Conservation (phyloP, 2,113 vertebrate genomes). For the Prunella himalayana region DNA sequence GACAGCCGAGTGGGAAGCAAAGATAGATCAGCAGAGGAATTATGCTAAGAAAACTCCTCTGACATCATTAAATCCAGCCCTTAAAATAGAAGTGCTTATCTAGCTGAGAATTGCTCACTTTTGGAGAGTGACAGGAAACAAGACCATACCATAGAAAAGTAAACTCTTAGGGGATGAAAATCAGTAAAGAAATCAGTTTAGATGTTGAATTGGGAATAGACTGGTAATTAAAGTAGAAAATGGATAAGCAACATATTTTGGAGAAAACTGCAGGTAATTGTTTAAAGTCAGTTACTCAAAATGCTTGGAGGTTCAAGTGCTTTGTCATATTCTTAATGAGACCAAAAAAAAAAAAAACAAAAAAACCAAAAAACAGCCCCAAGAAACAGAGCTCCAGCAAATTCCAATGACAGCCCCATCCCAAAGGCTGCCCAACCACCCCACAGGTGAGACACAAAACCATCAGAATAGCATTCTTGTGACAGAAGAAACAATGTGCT, state of each 20-base stretch:
- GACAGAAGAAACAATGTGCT: background rate
- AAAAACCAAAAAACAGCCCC: background rate
- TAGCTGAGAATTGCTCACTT: background rate
- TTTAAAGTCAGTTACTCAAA: background rate
- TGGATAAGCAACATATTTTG: background rate
- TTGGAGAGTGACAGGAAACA: background rate
- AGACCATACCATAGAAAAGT: background rate
- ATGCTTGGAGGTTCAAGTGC: background rate
- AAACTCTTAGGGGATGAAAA: background rate
- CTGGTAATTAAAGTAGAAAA: background rate
- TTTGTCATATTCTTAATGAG: background rate
- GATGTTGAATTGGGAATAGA: background rate
- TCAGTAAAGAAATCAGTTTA: background rate
- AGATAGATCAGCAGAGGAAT: slow-evolving; percentile 36
- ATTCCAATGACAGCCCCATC: background rate
- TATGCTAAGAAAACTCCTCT: slow-evolving; percentile 31
- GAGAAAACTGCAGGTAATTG: background rate
- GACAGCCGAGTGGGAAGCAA: slow-evolving; percentile 27
- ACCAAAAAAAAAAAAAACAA: background rate
- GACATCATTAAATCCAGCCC: background rate
- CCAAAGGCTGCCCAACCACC: background rate
- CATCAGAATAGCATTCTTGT: background rate
- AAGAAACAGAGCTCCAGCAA: background rate
- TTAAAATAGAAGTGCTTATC: slow-evolving; percentile 39
- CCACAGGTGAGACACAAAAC: background rate